Conservation (phyloP, 2,113 vertebrate genomes). For the Columba janthina region DNA sequence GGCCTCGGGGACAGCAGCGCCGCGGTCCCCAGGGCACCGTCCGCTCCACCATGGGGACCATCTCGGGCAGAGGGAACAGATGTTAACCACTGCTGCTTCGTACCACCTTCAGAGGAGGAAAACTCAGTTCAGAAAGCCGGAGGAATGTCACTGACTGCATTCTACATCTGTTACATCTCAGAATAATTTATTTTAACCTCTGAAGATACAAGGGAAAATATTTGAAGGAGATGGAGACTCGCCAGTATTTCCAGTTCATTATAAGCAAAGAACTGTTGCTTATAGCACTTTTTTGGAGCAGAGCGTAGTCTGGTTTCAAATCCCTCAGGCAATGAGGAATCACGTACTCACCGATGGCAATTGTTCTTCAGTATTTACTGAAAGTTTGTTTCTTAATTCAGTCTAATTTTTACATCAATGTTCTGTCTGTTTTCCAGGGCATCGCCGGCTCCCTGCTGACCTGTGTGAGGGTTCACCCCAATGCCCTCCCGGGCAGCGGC, state of each 20-base stretch:
- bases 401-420: background rate
- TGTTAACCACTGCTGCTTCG: background rate
- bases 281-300: constrained; percentile 50
- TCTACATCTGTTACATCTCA: constrained; percentile 52
- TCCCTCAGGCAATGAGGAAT: constrained; percentile 32
- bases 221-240: constrained; percentile 44
- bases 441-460: background rate
- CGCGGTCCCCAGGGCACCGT: fast-evolving
- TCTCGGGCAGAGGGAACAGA: background rate
- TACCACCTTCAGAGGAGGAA: background rate
- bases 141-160: background rate
- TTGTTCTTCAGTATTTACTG: background rate
- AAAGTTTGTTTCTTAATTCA: background rate
- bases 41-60: background rate
- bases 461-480: background rate
- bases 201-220: constrained; percentile 44
- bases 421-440: background rate
- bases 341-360: background rate
- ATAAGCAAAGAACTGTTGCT: constrained; percentile 45
- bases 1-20: fast-evolving
- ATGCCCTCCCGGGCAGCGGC: background rate
- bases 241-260: constrained; percentile 62
- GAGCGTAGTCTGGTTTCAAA: constrained; percentile 46
- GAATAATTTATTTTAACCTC: constrained; percentile 51
- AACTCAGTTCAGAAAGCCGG: background rate